Percentiles rank a stretch among this genome's conserved stretches.
These are phyloP conservation scores for Noctua fimbriata DNA, from an alignment of 2,888 invertebrate species.

Conservation along the genomic window DNA sequence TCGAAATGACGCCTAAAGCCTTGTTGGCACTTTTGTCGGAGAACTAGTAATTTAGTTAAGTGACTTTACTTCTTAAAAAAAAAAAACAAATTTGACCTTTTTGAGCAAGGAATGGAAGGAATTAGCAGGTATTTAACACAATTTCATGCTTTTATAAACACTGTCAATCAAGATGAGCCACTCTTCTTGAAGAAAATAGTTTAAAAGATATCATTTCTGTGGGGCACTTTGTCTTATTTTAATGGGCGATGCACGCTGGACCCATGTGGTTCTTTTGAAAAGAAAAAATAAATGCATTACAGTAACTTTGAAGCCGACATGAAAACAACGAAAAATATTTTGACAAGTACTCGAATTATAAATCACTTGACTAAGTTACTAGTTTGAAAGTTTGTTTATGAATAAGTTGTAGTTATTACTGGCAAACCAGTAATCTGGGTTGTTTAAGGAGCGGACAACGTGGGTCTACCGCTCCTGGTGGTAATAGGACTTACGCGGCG, in stretches of 20 bases:
- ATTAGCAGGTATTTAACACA: background rate
- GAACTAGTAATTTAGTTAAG: slow-evolving; percentile 41
- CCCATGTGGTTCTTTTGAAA: background rate
- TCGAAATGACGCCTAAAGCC: slow-evolving; percentile 29
- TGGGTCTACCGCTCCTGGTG: slow-evolving; percentile 71
- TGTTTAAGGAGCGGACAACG: slow-evolving; percentile 31
- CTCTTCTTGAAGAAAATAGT: background rate
- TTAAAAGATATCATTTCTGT: background rate
- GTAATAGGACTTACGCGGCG: slow-evolving; percentile 93
- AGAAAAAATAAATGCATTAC: background rate
- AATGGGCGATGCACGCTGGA: background rate
- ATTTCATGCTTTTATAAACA: background rate
- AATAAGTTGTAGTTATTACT: slow-evolving; percentile 19
- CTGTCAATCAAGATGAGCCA: background rate
- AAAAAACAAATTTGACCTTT: background rate
- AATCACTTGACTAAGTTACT: slow-evolving; percentile 33
- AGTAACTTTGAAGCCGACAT: background rate
- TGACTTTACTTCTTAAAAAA: background rate
- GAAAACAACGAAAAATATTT: background rate
- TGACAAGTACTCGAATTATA: background rate
- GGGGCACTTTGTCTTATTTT: background rate
- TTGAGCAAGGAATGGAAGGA: background rate
- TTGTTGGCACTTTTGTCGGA: slow-evolving; percentile 40
- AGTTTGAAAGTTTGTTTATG: slow-evolving; percentile 1
- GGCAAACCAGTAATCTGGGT: slow-evolving; percentile 46